Base-by-base conservation (phyloP, 2,113 vertebrate species). In the Tenebrosternarchus preto region DNA sequence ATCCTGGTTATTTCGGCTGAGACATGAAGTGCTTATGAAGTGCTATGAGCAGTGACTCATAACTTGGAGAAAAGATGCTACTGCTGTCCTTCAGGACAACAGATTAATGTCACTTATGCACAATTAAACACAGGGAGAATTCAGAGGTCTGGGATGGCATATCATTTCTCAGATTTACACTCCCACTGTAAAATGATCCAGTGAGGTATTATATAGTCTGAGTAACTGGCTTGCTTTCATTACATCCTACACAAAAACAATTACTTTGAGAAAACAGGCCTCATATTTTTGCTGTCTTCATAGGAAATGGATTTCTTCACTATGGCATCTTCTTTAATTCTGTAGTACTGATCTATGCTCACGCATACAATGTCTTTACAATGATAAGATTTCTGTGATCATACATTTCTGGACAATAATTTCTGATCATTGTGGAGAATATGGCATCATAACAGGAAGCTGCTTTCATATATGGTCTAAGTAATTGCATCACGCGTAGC, bases 81-180 rank as follows among this genome's bases (percentile, higher is more conserved):
- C 64, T 80, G 64, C 53, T 76, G 82, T 79, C 68, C 80, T 29
- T 78, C 66, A 79, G 59, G 55, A 69, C 77, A 74, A 77, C 78
- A 71, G 84, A 81, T 83, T 80, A 80, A 85, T 83, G 78, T 78
- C 64, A 71, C 77, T 75, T 75, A 70, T 15, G 76, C 53, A 76
- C 70, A 76, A 79, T 83, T 81, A 81, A 50, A 78, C 81, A 74
- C 19, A 25, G 60, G 70, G 69, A 67, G 61, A 73, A 43, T 60
- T 82, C 64, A 78, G 43, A 80, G 60, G 60, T n/a, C 46, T n/a
- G n/a, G 22, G 5, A 29, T 67, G 29, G 55, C 31, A 17, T 16
- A 74, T 31, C 70, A 67, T 63, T 66, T 67, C 64, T 66, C 27
- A 57, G 46, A 39, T 66, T 72, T 56, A 61, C 24, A 27, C 46